phyloP scores from a whole-genome alignment of 2,888 invertebrate species.

The Noctua janthe region DNA sequence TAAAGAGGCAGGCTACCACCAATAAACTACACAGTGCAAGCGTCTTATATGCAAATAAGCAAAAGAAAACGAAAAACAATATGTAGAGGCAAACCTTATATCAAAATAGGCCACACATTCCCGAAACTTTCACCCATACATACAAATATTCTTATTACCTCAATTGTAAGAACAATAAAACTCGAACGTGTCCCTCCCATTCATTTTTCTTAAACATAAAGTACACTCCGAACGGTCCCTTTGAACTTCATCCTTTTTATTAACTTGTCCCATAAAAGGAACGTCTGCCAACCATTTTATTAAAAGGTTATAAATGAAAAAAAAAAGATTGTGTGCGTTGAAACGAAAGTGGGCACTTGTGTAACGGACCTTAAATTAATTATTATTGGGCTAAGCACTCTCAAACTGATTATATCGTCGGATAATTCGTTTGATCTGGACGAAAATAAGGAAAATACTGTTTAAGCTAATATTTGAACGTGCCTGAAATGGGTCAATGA shows the following conservation, averaged over 20 bases:
- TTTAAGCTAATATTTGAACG: slow-evolving; percentile 57
- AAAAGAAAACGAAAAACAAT: neutral
- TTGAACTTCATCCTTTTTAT: slow-evolving; percentile 75
- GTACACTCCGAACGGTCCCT: slow-evolving; percentile 74
- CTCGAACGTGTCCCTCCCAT: slow-evolving; percentile 78
- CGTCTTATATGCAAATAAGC: neutral
- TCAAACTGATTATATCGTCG: slow-evolving; percentile 64
- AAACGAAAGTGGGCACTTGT: slow-evolving; percentile 69
- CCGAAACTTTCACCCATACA: slow-evolving; percentile 53
- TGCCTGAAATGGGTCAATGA: slow-evolving; percentile 56
- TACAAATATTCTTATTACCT: slow-evolving; percentile 66
- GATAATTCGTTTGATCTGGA: slow-evolving; percentile 63
- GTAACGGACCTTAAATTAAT: slow-evolving; percentile 71
- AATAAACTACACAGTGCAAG: neutral
- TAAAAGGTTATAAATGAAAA: slow-evolving; percentile 76
- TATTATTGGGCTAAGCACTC: slow-evolving; percentile 69
- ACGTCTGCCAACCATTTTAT: slow-evolving; percentile 73
- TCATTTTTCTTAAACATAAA: slow-evolving; percentile 80
- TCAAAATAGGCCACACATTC: slow-evolving; percentile 50
- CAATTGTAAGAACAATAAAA: slow-evolving; percentile 81
- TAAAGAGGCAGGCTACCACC: neutral
- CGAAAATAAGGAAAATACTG: slow-evolving; percentile 56
- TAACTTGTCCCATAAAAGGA: slow-evolving; percentile 74
- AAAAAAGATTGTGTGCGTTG: slow-evolving; percentile 70
- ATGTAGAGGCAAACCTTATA: slow-evolving; percentile 16